Evolutionary conservation across 2,797 vertebrate genomes (phyloP), one percentile per base, ranked within the genome.

Genomic region (Synanceia verrucosa): DNA sequence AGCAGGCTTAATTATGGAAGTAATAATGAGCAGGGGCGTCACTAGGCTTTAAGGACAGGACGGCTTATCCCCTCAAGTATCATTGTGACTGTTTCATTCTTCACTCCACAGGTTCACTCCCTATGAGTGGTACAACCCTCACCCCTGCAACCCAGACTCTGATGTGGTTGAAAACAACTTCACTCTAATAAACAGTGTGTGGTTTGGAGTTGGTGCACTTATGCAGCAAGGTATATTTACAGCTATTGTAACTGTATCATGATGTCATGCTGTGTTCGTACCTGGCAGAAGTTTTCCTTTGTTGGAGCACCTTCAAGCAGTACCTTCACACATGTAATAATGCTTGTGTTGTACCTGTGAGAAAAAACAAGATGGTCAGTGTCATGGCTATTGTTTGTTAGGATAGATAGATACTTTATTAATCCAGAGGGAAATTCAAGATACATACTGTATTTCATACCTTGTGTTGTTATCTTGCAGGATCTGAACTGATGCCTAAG

Each of bases 151-250:
- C 91, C 97, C 97, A 37, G 96, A 99, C 89, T 97, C 97, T 48
- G 97, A 99, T 28, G 96, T 98, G 86, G 97, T 99, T 84, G 97
- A 99, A 94, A 99, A 99, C 95, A 98, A 97, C 95, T 99, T 99
- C 93, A 99, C 97, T 83, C 94, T 99, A 53, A 96, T 98, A 84
- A 99, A 99, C 86, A 98, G 97, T 88, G 96, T 99, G 83, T 99
- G 97, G 97, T 99, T 99, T 94, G 97, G 96, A 90, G 96, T 99
- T 79, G 97, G 97, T 93, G 97, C 97, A 67, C 96, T 99, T 90
- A 98, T 99, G 97, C 97, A 99, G 93, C 97, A 99, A 97, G 97
- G 97, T 99, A 95, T 79, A 79, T 36, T 81, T 9, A 55, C 21
- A 50, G 12, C 3, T 26, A 10, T 37, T 13, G 10, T 29, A 16